A percentile compares a stretch with the other conserved stretches of the same genome.
Conservation (phyloP, 2,888 invertebrate genomes). For the Stenurella melanura region DNA sequence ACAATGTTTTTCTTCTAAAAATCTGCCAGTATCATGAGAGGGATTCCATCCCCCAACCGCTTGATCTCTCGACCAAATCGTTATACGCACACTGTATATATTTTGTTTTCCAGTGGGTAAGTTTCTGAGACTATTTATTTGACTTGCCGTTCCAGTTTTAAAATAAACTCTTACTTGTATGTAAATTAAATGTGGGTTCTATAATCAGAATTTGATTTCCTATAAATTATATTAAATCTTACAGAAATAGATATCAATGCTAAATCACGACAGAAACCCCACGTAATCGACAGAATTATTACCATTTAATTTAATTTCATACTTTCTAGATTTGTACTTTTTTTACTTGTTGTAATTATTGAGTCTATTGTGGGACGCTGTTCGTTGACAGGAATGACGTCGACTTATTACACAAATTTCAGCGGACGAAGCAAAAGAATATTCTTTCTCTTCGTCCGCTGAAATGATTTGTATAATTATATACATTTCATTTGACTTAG, state of each 20-base stretch:
- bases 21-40: too few relatives aligned
- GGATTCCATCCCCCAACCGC: too few relatives aligned
- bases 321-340: not conserved
- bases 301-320: too few relatives aligned
- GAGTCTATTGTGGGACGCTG: too few relatives aligned
- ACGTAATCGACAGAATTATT: not conserved
- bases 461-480: not conserved
- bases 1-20: too few relatives aligned
- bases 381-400: too few relatives aligned
- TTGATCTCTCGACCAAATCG: too few relatives aligned
- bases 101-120: too few relatives aligned
- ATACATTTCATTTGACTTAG: not conserved
- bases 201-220: not conserved
- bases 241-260: slow-evolving; percentile 3
- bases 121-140: not conserved
- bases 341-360: not conserved
- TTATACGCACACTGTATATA: too few relatives aligned
- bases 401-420: too few relatives aligned
- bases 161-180: not conserved
- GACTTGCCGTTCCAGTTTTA: not conserved
- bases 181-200: not conserved
- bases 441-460: too few relatives aligned
- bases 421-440: not conserved
- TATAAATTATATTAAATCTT: not conserved
- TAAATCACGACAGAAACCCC: not conserved